These are phyloP conservation scores for Bombycilla garrulus DNA, from an alignment of 2,113 vertebrate species.

Conservation along the genomic window DNA sequence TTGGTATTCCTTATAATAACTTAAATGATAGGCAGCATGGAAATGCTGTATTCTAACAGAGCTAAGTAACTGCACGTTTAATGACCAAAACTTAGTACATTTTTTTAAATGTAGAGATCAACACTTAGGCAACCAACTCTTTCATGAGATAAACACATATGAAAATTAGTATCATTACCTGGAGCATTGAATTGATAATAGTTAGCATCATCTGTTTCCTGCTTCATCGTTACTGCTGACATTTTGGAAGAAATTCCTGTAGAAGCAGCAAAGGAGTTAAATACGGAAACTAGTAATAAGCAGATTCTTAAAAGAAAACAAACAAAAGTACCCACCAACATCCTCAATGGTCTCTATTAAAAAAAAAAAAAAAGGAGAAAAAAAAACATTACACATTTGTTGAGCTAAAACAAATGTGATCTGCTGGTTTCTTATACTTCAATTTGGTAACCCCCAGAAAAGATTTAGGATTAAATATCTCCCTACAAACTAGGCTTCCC, in stretches of 20 bases:
- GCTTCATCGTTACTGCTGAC: slow-evolving; percentile 68
- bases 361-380: neutral
- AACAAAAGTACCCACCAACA: neutral
- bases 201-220: slow-evolving; percentile 74
- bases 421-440: neutral
- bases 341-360: neutral
- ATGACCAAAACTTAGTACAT: neutral
- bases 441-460: neutral
- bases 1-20: neutral
- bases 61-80: neutral
- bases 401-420: neutral
- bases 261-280: neutral
- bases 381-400: neutral
- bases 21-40: neutral
- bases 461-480: neutral
- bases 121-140: neutral
- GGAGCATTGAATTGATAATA: slow-evolving; percentile 72
- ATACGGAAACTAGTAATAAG: neutral
- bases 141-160: neutral
- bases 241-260: slow-evolving; percentile 69
- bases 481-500: neutral
- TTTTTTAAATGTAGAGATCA: neutral
- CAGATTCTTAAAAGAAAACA: neutral
- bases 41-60: neutral
- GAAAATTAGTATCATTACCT: slow-evolving; percentile 61